Evolutionary conservation across 2,888 invertebrate genomes (phyloP).

Genomic region (Chloromyia formosa): DNA sequence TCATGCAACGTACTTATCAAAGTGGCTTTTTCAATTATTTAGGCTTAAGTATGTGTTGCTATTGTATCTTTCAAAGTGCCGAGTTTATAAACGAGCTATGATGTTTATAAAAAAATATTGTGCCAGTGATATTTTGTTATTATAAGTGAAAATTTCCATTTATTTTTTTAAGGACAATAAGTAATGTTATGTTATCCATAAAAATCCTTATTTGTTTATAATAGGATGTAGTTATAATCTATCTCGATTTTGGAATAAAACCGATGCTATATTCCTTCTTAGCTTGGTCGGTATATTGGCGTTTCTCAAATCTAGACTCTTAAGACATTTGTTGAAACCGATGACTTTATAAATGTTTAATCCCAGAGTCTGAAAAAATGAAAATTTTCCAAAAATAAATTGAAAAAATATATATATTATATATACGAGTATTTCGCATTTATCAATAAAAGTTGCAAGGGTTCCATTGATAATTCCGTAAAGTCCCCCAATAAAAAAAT

Average conservation of each 20-base stretch:
- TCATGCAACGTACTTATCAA: slow-evolving; percentile 68
- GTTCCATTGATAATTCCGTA: no score
- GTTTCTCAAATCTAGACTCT: slow-evolving; percentile 58
- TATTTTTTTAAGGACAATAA: not conserved
- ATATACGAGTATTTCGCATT: no score
- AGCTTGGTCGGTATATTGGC: slow-evolving; percentile 57
- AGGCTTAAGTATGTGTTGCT: slow-evolving; percentile 59
- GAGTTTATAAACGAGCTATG: slow-evolving; percentile 54
- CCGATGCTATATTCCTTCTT: slow-evolving; percentile 56
- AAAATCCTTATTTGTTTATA: not conserved
- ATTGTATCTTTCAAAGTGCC: slow-evolving; percentile 62
- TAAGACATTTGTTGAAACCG: slow-evolving; percentile 57
- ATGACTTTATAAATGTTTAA: slow-evolving; percentile 58
- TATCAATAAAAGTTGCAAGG: no score
- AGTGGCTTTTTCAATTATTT: slow-evolving; percentile 59
- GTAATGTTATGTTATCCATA: not conserved
- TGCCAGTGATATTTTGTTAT: not conserved
- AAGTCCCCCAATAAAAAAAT: no score
- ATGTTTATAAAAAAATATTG: not conserved
- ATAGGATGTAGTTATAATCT: slow-evolving; percentile 17
- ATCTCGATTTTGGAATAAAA: slow-evolving; percentile 46
- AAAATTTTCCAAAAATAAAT: no score
- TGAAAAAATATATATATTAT: no score
- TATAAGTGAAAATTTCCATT: not conserved
- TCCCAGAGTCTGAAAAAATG: slow-evolving; percentile 59